A percentile compares a stretch with the other conserved stretches of the same genome.
phyloP scores from a whole-genome alignment of 2,888 invertebrate genomes.

The Lasiommata megera region DNA sequence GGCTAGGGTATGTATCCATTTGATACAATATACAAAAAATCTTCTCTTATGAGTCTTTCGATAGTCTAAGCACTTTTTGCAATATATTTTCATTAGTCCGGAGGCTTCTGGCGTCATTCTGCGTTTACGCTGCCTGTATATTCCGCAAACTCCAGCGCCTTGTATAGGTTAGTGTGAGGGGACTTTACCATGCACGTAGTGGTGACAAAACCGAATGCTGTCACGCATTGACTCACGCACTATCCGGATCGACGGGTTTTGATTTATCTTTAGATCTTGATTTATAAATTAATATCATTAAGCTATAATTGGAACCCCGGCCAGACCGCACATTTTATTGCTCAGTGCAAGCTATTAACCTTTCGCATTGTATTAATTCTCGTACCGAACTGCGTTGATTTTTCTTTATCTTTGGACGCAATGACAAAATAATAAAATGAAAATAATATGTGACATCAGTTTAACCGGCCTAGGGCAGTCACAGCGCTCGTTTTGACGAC shows the following conservation, averaged over 20 bases:
- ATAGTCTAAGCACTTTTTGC: too few relatives aligned
- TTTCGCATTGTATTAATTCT: slow-evolving; percentile 45
- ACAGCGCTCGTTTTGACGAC: too few relatives aligned
- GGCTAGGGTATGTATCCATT: too few relatives aligned
- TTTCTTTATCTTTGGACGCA: not conserved
- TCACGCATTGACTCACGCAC: slow-evolving; percentile 41
- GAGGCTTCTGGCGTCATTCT: too few relatives aligned
- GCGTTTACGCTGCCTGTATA: not conserved
- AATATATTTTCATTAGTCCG: too few relatives aligned
- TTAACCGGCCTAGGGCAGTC: too few relatives aligned
- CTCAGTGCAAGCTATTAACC: slow-evolving; percentile 51
- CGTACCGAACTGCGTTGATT: slow-evolving; percentile 9
- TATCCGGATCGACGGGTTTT: slow-evolving; percentile 36
- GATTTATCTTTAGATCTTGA: slow-evolving; percentile 41
- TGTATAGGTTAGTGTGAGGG: slow-evolving; percentile 6
- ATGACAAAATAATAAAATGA: not conserved
- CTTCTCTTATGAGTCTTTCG: too few relatives aligned
- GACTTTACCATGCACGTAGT: slow-evolving; percentile 16
- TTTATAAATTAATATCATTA: slow-evolving; percentile 56
- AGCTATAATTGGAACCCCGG: slow-evolving; percentile 56
- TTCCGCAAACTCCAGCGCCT: not conserved
- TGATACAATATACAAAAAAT: too few relatives aligned
- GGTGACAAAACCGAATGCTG: slow-evolving; percentile 40
- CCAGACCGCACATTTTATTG: slow-evolving; percentile 46
- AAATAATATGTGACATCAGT: not conserved